Evolutionary conservation across 2,113 vertebrate species (phyloP), one percentile per base, ranked within the genome.

Genomic region (Tragelaphus scriptus): DNA sequence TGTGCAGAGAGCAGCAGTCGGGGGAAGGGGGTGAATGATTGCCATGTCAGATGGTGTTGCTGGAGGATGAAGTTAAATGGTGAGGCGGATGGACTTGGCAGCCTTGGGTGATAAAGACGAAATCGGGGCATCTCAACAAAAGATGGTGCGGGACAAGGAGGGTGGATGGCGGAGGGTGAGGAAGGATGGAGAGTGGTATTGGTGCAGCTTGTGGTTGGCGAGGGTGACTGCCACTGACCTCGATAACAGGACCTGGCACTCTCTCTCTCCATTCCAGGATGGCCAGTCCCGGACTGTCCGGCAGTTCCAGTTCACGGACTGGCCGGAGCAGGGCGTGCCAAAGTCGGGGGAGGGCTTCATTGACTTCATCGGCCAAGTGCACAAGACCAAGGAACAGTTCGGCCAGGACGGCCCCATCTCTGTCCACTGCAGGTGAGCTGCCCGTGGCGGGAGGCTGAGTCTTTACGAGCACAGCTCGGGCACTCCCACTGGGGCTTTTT

Each of bases 341-440:
- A 99, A 99, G 98, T 99, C 99, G 0, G 99, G 99, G 36, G 99
- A 99, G 98, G 99, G 99, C 44, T 99, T 99, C 92, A 99, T 99
- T 0, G 99, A 99, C 97, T 99, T 99, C 98, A 99, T 99, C 0
- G 99, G 99, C 53, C 99, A 99, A 97, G 99, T 99, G 53, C 99
- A 99, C 98, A 99, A 99, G 99, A 99, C 99, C 98, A 99, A 99
- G 99, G 99, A 99, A 97, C 99, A 99, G 99, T 99, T 99, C 49
- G 99, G 99, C 90, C 99, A 99, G 98, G 99, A 99, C 0, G 99
- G 99, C 11, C 99, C 99, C 40, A 99, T 99, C 98, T 99, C 99
- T 71, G 99, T 99, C 95, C 99, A 99, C 98, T 99, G 99, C 99
- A 99, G 99, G 99, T 99, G 97, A 89, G 98, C 63, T 0, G 0